These are phyloP conservation scores for Oryzias javanicus DNA, from an alignment of 2,113 vertebrate genomes.

Conservation along the genomic window DNA sequence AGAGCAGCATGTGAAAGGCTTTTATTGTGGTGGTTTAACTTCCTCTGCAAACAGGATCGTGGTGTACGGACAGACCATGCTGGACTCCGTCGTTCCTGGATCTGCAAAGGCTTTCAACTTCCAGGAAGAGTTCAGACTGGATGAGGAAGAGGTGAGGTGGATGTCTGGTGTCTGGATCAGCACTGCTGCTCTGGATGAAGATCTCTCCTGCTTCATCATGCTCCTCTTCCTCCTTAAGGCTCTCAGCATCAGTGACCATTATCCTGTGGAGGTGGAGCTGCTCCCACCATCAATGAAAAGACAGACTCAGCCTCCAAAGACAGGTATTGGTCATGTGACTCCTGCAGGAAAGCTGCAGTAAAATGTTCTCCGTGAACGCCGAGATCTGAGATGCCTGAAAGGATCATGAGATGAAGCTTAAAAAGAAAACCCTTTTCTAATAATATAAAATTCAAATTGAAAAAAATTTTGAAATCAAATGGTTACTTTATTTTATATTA, in stretches of 20 bases:
- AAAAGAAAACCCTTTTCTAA: no score
- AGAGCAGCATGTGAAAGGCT: no score
- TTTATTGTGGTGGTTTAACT: fast-evolving
- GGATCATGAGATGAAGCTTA: no score
- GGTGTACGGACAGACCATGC: conserved; percentile 66
- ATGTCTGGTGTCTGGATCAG: not conserved
- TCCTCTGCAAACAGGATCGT: conserved; percentile 73
- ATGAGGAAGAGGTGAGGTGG: conserved; percentile 19
- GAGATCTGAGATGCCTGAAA: no score
- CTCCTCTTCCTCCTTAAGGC: conserved; percentile 35
- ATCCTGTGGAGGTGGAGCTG: conserved; percentile 73
- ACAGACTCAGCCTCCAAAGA: not conserved
- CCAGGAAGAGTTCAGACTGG: conserved; percentile 64
- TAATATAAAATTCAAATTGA: no score
- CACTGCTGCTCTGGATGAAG: not conserved
- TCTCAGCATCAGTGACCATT: conserved; percentile 70
- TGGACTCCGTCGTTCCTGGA: conserved; percentile 45
- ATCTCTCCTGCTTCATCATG: not conserved
- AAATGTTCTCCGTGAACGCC: no score
- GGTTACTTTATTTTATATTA: no score
- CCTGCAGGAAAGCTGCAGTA: no score
- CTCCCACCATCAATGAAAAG: fast-evolving
- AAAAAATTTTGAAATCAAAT: no score
- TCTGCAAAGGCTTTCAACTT: conserved; percentile 80
- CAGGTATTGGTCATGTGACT: conserved; percentile 18